A percentile compares a stretch with the other conserved stretches of the same genome.
Evolutionary conservation across 2,888 invertebrate genomes (phyloP).

Genomic region (Lapara coniferarum): DNA sequence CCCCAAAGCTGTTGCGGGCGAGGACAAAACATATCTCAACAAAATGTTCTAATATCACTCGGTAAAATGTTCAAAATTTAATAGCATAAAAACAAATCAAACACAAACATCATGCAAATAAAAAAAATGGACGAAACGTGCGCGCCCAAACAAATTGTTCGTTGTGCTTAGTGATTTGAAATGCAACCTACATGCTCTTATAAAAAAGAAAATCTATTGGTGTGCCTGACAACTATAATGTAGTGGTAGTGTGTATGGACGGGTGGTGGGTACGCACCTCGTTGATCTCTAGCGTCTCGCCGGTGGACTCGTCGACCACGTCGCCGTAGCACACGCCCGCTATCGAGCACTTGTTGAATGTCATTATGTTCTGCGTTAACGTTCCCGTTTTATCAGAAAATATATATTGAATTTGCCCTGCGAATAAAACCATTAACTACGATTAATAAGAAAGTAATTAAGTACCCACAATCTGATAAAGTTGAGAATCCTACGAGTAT

Average conservation of each 20-base stretch:
- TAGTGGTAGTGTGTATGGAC: background rate
- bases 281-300: constrained; percentile 92
- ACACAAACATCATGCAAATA: constrained; percentile 62
- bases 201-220: constrained; percentile 34
- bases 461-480: no score
- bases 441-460: no score
- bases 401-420: constrained; percentile 98
- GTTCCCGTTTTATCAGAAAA: constrained; percentile 99
- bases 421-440: constrained; percentile 36
- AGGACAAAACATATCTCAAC: constrained; percentile 48
- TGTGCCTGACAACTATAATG: constrained; percentile 36
- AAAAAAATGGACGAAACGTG: constrained; percentile 43
- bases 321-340: constrained; percentile 96
- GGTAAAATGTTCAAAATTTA: constrained; percentile 38
- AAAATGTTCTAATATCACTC: constrained; percentile 12
- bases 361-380: constrained; percentile 99
- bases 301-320: constrained; percentile 92
- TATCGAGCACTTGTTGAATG: constrained; percentile 99
- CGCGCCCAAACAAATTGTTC: constrained; percentile 41
- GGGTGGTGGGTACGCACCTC: constrained; percentile 85
- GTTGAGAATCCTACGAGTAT: no score
- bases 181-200: constrained; percentile 56
- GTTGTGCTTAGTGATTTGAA: constrained; percentile 40
- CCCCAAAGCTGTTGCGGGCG: constrained; percentile 59
- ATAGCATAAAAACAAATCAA: constrained; percentile 40